Percentiles rank a stretch among this genome's conserved stretches.
Conservation (phyloP, 2,888 invertebrate species). For the Platypus cylindrus region DNA sequence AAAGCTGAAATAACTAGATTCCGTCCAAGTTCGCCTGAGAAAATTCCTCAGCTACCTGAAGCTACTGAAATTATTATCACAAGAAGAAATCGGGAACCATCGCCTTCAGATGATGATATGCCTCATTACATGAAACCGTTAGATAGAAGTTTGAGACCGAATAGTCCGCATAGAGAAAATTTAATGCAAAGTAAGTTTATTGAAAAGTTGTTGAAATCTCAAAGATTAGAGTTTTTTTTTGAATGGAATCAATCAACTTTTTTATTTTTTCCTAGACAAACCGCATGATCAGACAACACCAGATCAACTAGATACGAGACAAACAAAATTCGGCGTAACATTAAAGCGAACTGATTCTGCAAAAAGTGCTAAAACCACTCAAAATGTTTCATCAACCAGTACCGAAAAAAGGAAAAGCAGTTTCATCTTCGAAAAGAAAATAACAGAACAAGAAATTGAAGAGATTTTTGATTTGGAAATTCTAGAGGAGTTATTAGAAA, state of each 20-base stretch:
- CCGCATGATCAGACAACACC: slow-evolving; percentile 7
- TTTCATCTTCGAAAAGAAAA: slow-evolving; percentile 37
- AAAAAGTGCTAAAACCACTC: slow-evolving; percentile 35
- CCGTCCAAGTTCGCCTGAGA: slow-evolving; percentile 14
- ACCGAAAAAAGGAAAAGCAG: slow-evolving; percentile 36
- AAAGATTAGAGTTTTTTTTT: background rate
- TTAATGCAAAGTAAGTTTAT: slow-evolving; percentile 7
- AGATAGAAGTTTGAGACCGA: slow-evolving; percentile 21
- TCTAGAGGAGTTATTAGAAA: slow-evolving; percentile 62
- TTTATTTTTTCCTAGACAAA: no score
- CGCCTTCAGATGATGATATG: slow-evolving; percentile 20
- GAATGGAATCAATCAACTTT: background rate
- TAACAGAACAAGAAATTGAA: slow-evolving; percentile 47
- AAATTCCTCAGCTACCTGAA: no score
- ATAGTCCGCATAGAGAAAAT: slow-evolving; percentile 21
- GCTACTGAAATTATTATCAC: slow-evolving; percentile 7
- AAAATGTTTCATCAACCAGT: slow-evolving; percentile 30
- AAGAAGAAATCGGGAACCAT: slow-evolving; percentile 9
- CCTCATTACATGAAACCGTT: slow-evolving; percentile 31
- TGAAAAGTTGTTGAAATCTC: background rate
- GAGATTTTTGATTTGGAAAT: slow-evolving; percentile 58
- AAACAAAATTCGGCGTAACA: slow-evolving; percentile 55
- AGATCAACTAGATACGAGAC: slow-evolving; percentile 26
- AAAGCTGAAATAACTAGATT: slow-evolving; percentile 13
- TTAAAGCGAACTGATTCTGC: slow-evolving; percentile 46